Conservation (phyloP, 1,140 invertebrate species). For the Meloidogyne hapla region DNA sequence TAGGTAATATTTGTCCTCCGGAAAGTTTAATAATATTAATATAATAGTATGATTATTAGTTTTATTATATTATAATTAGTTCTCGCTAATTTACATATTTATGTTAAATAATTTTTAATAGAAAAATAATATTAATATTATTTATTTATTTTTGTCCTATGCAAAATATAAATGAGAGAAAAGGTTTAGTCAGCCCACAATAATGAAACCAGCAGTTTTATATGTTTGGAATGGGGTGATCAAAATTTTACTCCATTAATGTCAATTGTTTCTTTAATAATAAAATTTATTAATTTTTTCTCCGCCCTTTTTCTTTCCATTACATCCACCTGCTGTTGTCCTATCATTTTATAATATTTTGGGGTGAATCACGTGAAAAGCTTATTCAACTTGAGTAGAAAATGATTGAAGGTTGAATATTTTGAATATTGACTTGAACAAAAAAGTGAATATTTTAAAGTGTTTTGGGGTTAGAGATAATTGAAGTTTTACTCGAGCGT, state of each 20-base stretch:
- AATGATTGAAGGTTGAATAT: no score
- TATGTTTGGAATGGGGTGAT: neutral
- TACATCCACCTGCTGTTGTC: neutral
- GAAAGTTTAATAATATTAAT: no score
- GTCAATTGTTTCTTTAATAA: neutral
- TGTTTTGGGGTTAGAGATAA: no score
- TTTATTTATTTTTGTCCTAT: neutral
- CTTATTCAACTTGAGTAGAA: neutral
- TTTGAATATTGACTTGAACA: no score
- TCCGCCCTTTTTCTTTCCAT: neutral
- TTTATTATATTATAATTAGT: no score
- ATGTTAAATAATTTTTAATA: no score
- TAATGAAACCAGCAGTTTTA: conserved; percentile 1
- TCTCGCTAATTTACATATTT: no score
- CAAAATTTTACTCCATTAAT: neutral
- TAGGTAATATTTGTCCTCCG: no score
- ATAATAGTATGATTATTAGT: no score
- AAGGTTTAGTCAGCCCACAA: neutral
- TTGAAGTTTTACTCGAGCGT: no score
- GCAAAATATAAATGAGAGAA: neutral
- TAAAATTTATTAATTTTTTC: neutral
- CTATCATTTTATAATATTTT: neutral
- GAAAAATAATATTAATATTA: no score
- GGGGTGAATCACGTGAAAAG: neutral
- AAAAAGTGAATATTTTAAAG: no score